Percentiles rank a stretch among this genome's conserved stretches.
phyloP scores from a whole-genome alignment of 1,140 invertebrate genomes.

The Macrobrachium nipponense region DNA sequence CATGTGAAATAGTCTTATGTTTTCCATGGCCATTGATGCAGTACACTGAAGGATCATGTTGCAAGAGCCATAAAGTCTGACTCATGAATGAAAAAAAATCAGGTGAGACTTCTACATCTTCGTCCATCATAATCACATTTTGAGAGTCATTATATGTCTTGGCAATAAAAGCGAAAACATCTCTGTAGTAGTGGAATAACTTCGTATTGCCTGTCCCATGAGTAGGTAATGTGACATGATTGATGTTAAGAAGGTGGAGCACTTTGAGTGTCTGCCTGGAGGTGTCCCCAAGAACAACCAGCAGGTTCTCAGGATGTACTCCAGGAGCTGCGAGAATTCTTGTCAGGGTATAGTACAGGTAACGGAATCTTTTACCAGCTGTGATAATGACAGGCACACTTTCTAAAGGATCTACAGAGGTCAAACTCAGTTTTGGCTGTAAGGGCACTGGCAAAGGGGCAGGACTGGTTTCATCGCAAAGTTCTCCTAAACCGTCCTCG shows the following conservation, averaged over 20 bases:
- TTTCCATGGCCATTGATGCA: conserved; percentile 74
- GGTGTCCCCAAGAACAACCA: conserved; percentile 44
- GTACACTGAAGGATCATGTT: conserved; percentile 74
- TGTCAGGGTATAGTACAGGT: conserved; percentile 50
- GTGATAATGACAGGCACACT: conserved; percentile 53
- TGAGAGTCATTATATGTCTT: conserved; percentile 43
- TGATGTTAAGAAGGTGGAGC: conserved; percentile 44
- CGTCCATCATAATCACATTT: conserved; percentile 75
- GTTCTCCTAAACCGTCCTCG: conserved; percentile 47
- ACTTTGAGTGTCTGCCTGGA: conserved; percentile 25
- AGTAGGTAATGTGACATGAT: conserved; percentile 24
- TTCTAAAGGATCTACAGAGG: conserved; percentile 26
- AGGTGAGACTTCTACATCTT: conserved; percentile 77
- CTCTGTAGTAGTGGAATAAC: conserved; percentile 49
- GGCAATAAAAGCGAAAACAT: conserved; percentile 48
- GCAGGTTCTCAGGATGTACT: conserved; percentile 32
- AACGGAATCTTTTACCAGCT: conserved; percentile 49
- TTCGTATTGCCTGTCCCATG: conserved; percentile 37
- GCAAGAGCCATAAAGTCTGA: conserved; percentile 75
- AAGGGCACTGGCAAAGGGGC: conserved; percentile 37
- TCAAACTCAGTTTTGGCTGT: not conserved
- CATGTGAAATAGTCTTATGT: conserved; percentile 13
- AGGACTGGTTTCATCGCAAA: conserved; percentile 41
- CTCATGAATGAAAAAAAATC: conserved; percentile 78
- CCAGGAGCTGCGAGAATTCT: conserved; percentile 42